Evolutionary conservation across 2,888 invertebrate genomes (phyloP).

Genomic region (Pheosia gnoma): DNA sequence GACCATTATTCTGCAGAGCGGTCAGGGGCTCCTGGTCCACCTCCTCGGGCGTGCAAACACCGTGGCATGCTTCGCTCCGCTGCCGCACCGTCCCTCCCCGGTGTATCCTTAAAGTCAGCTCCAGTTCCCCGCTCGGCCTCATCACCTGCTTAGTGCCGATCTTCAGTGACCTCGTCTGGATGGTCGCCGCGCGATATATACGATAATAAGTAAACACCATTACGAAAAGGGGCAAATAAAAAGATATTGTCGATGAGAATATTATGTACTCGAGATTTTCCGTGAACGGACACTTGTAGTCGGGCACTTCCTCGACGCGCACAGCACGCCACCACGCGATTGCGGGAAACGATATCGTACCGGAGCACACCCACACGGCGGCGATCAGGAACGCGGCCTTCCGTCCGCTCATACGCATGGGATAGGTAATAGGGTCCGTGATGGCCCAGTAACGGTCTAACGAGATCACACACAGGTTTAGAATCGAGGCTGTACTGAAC

Average conservation of each 20-base stretch:
- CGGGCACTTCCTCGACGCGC: conserved; percentile 90
- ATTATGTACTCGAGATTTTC: conserved; percentile 98
- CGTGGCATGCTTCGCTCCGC: conserved; percentile 79
- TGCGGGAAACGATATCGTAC: conserved; percentile 98
- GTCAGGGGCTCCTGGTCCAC: conserved; percentile 89
- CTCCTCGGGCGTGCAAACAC: conserved; percentile 87
- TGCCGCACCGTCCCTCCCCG: conserved; percentile 92
- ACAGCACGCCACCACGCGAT: conserved; percentile 98
- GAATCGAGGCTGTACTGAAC: conserved; percentile 98
- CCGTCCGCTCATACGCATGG: conserved; percentile 95
- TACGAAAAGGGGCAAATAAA: conserved; percentile 97
- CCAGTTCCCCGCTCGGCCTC: conserved; percentile 92
- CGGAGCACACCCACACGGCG: conserved; percentile 98
- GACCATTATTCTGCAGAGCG: conserved; percentile 90
- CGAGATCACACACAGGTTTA: conserved; percentile 98
- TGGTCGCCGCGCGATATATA: conserved; percentile 96
- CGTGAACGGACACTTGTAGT: conserved; percentile 96
- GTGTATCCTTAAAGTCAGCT: conserved; percentile 96
- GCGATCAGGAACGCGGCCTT: conserved; percentile 95
- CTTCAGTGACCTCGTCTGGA: conserved; percentile 95
- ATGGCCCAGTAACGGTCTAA: conserved; percentile 99
- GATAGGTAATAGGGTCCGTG: conserved; percentile 98
- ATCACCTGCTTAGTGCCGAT: conserved; percentile 96
- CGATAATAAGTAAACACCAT: conserved; percentile 99
- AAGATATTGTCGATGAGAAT: conserved; percentile 98